Base-by-base conservation (phyloP, 2,113 vertebrate genomes). In the Tylochromis polylepis region DNA sequence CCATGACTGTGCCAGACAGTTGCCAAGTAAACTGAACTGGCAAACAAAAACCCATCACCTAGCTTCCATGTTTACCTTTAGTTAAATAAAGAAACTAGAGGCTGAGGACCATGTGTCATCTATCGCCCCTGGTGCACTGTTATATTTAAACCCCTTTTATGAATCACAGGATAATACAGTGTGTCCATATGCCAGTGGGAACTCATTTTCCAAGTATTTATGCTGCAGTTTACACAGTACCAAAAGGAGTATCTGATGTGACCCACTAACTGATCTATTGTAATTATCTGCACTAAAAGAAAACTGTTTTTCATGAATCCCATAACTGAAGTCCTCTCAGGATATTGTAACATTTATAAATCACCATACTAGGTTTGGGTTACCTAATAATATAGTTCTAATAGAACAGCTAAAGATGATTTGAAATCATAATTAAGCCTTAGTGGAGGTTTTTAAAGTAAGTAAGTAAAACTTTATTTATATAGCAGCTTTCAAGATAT, bases 41-140 rank as follows among this genome's bases (percentile, higher is more conserved):
- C 88, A 95, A 94, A 94, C 85, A 93, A 55, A 90, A 85, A 89
- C 34, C 60, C 87, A 91, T 94, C 81, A 84, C 87, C 81, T 83
- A 58, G 62, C 65, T 65, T 38, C 59, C 24, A 79, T 92, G 87
- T 94, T 94, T 92, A 53, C 87, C 46, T 82, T 83, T 16, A 57
- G 75, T 70, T 85, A 79, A 91, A 88, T 86, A 81, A 60, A 1
- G 34, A 80, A 46, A 79, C 67, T 6, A 46, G 36, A 89, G 65
- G 22, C 83, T 56, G 59, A 62, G 78, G 57, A 62, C 9, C 41
- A 53, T 86, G 84, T 84, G 29, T 88, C 90, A 89, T 92, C 87
- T 86, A 15, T 82, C 1, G 2, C 46, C 31, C 62, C 14, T 14
- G 46, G 34, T 87, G 56, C 46, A 24, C 51, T 82, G 70, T 79